Evolutionary conservation across 2,113 vertebrate genomes (phyloP).

Genomic region (Peromyscus leucopus): DNA sequence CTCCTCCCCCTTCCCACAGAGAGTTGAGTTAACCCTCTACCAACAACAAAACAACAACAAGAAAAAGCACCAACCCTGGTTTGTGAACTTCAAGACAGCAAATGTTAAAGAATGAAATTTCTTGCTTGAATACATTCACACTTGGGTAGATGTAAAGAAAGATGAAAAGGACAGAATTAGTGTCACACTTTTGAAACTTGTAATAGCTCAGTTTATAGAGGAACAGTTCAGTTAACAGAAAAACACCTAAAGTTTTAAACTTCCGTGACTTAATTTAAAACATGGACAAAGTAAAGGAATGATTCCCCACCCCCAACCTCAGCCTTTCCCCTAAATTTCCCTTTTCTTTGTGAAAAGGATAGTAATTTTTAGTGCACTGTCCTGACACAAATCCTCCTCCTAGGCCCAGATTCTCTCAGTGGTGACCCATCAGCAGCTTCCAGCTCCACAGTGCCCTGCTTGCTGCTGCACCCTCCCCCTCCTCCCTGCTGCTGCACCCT

Average conservation of each 20-base stretch:
- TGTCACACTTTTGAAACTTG: not conserved
- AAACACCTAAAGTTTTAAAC: conserved; percentile 54
- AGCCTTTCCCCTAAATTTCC: conserved; percentile 51
- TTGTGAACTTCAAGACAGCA: conserved; percentile 53
- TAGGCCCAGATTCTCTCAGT: conserved; percentile 34
- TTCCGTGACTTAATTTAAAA: conserved; percentile 43
- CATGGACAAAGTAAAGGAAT: conserved; percentile 18
- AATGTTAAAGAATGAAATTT: conserved; percentile 24
- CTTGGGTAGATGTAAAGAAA: not conserved
- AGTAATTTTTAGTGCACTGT: conserved; percentile 70
- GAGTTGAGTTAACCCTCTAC: not conserved
- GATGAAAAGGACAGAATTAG: not conserved
- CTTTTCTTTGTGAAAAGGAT: conserved; percentile 56
- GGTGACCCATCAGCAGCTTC: conserved; percentile 24
- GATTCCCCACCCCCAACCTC: not conserved
- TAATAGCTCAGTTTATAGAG: conserved; percentile 26
- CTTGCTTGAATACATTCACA: conserved; percentile 42
- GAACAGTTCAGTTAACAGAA: not conserved
- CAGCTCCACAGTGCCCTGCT: not conserved
- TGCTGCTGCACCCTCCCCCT: too few species aligned
- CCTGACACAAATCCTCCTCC: conserved; percentile 55
- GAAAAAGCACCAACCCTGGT: not conserved
- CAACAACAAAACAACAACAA: not conserved
- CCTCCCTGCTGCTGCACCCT: too few species aligned
- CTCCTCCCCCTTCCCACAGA: not conserved